These are phyloP conservation scores for Pseudois nayaur DNA, from an alignment of 2,113 vertebrate genomes.

Conservation along the genomic window DNA sequence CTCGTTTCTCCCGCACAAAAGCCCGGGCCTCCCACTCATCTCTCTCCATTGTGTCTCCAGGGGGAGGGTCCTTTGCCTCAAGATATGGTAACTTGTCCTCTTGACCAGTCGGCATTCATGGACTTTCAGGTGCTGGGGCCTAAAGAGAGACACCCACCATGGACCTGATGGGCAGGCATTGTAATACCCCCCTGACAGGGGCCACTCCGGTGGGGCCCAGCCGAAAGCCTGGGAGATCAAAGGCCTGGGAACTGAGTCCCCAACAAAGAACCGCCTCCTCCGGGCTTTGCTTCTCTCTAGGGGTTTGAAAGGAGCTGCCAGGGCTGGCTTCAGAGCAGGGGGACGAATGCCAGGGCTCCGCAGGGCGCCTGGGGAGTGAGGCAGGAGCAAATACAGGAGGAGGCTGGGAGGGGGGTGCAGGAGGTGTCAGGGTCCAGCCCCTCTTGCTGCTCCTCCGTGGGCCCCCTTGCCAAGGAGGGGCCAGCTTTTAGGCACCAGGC, in stretches of 20 bases:
- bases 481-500: background rate
- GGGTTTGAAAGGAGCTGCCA: slow-evolving; percentile 41
- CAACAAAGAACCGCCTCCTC: background rate
- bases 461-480: background rate
- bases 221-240: slow-evolving; percentile 42
- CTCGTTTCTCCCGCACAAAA: background rate
- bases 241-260: slow-evolving; percentile 24
- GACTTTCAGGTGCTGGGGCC: background rate
- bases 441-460: background rate
- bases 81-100: background rate
- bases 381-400: background rate
- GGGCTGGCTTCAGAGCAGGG: background rate
- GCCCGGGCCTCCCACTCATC: background rate
- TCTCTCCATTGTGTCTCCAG: background rate
- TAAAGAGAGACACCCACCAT: background rate
- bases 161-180: background rate
- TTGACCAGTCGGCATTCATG: background rate
- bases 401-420: background rate
- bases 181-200: background rate
- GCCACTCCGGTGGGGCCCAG: rapidly evolving
- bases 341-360: background rate
- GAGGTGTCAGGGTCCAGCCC: background rate
- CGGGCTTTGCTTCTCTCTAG: background rate
- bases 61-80: background rate
- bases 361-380: background rate